Base-by-base conservation (phyloP, 2,888 invertebrate species). In the Drosophila meridionalis region DNA sequence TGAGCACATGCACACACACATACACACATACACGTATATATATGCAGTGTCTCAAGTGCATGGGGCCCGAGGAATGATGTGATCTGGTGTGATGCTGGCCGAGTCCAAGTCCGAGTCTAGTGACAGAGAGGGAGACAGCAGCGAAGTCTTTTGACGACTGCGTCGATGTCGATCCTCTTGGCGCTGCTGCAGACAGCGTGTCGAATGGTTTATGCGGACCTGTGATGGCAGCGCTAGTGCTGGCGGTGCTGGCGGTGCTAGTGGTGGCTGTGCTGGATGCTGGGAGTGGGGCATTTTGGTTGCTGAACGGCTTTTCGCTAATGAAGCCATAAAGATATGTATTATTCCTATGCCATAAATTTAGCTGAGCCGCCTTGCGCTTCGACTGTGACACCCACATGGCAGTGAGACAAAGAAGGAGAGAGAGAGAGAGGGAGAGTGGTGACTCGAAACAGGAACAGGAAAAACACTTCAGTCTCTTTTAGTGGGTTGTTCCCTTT, bases 271-370 rank as follows among this genome's bases (percentile, higher is more conserved):
- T 40, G 20, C 34, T 42, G 40, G 20, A 43, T 43, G 34, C 73
- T 64, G 43, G 47, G 73, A 61, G 66, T 61, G 76, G 67, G 74
- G 48, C 78, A 75, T 68, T 78, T 73, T 69, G 75, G 70, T 74
- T 66, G 68, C 79, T 70, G 86, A 80, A 69, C 77, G 70, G 86
- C 80, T 75, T 82, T 85, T 83, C 84, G 90, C 89, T 92, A 92
- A 92, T 92, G 92, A 92, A 92, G 92, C 92, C 87, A 93, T 92
- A 92, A 91, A 92, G 87, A 87, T 89, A 90, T 91, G 83, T 91
- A 89, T 89, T 86, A 86, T 90, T 86, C 66, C 63, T 76, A 70
- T 83, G 76, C 79, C 90, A 86, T 90, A 86, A 87, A 89, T 86
- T 81, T 71, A 81, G 84, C 69, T 69, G 70, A 76, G 75, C 73